Conservation (phyloP, 1,140 invertebrate species). For the Trachymyrmex cornetzi region DNA sequence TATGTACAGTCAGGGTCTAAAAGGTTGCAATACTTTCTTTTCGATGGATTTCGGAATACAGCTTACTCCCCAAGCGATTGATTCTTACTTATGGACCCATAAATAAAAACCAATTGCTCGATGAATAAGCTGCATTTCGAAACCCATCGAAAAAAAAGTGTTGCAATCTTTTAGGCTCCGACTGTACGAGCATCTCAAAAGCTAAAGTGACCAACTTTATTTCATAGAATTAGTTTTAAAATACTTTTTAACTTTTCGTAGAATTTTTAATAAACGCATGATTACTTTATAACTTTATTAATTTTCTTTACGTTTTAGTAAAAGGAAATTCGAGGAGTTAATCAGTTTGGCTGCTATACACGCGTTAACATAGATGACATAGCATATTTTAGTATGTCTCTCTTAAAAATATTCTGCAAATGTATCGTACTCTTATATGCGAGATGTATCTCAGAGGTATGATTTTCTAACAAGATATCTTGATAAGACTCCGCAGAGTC, state of each 20-base stretch:
- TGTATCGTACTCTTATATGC: not conserved
- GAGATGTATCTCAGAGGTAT: not conserved
- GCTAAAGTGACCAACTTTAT: not conserved
- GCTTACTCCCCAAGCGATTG: too few species aligned
- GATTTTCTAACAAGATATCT: constrained; percentile 2
- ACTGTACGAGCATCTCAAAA: not conserved
- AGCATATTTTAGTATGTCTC: not conserved
- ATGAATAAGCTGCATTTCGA: too few species aligned
- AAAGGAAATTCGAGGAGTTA: not conserved
- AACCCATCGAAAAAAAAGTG: too few species aligned
- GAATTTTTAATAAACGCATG: not conserved
- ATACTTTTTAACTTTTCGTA: not conserved
- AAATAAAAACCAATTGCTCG: too few species aligned
- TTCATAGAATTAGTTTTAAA: not conserved
- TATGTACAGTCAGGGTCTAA: too few species aligned
- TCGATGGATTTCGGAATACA: too few species aligned
- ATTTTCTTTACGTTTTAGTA: not conserved
- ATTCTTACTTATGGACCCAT: too few species aligned
- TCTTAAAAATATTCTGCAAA: not conserved
- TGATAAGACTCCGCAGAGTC: not conserved
- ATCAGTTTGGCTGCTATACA: not conserved
- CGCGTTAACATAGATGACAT: not conserved
- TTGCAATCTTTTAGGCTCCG: too few species aligned
- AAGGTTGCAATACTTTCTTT: too few species aligned
- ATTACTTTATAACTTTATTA: not conserved